Conservation (phyloP, 2,113 vertebrate species). For the Sus scrofa region T2T-Sscrofa CM000817.6:27659501-27660000, state of each 20-base stretch:
- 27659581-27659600: background rate
- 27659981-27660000: background rate
- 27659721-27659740: background rate
- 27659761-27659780: background rate
- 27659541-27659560: background rate
- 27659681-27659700: background rate
- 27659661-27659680: background rate
- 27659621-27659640: background rate
- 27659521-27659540: background rate
- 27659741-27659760: background rate
- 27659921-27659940: background rate
- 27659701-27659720: background rate
- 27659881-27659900: background rate
- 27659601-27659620: background rate
- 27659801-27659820: conserved; percentile 15
- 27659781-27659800: conserved; percentile 66
- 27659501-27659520: background rate
- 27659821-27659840: conserved; percentile 15
- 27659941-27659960: background rate
- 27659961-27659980: background rate
- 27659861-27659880: background rate
- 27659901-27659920: background rate
- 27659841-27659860: background rate
- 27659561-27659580: background rate
- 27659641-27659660: background rate